Base-by-base conservation (phyloP, 2,888 invertebrate genomes). In the Hirudinaria manillensis region DNA sequence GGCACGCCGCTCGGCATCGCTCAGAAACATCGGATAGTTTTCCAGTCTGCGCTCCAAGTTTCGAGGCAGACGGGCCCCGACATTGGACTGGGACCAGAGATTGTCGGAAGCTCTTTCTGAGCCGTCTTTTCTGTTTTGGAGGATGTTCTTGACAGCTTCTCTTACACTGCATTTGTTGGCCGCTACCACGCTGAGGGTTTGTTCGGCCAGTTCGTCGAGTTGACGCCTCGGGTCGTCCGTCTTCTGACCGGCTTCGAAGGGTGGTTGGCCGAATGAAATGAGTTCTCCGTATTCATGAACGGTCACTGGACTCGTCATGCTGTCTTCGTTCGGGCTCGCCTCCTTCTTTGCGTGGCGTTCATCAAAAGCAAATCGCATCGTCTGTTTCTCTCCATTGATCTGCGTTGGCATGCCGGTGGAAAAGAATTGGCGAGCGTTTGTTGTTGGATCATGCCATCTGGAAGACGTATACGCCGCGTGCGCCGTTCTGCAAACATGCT, bases 221-320 rank as follows among this genome's bases (percentile, higher is more conserved):
- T 16, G 53, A 21, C 13, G 21, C 53, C 53, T 53, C 53, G 13
- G 13, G 53, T 53, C n/a, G 24, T 24, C 24, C n/a, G 61, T 1
- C n/a, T 29, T 24, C 10, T 61, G 24, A 10, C 24, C 1, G 7
- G 2, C 29, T 10, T n/a, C 61, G 3, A 45, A 16, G 16, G 16
- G 10, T 7, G 45, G 45, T 16, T 45, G 45, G 24, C 61, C 6
- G 61, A 61, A 61, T 13, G 24, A 27, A 24, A 61, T 24, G 3
- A 61, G 24, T 61, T 61, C 61, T n/a, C 61, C 61, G 24, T 61
- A 61, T 61, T 61, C 61, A n/a, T 61, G 61, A 7, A 61, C 6
- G 1, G 29, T 29, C 61, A 61, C 61, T 6, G 61, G 61, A 61
- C 61, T 61, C 4, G 29, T 4, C 45, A 45, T 45, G 45, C 13